Evolutionary conservation across 1,140 invertebrate species (phyloP), one percentile per base, ranked within the genome.

Genomic region (Oncopodura yosiiana): DNA sequence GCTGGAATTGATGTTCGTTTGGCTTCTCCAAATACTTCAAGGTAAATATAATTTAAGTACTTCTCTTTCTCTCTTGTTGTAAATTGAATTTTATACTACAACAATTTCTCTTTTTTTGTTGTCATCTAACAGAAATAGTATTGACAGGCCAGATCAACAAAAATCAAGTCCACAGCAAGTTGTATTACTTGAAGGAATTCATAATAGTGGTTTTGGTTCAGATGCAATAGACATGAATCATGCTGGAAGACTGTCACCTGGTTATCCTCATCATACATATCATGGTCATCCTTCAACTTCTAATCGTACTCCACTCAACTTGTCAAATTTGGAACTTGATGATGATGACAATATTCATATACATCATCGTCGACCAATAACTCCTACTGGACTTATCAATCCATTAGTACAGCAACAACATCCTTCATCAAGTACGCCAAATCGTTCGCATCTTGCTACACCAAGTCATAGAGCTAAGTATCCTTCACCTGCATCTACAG

Each of bases 1-100:
- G 83, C 86, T 24, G 92, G 91, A 1, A 93, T 88, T 67, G 91
- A 94, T 73, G 82, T 96, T 21, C 77, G 88, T 64, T 77, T 46
- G 30, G 27, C 29, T 16, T 50, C 48, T 24, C 81, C 82, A 11
- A 74, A 77, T 59, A 75, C 77, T 77, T 46, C 49, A 52, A 51
- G 38, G 42, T 54, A 18, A 9, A 23, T 55, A 29, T 30, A 21
- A 29, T n/a, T 46, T 38, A 1, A 36, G 26, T 45, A 23, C 36
- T 29, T 12, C 30, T 27, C 29, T 48, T 48, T 38, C 30, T 38
- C 32, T 43, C 37, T 38, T 34, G 16, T 27, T 5, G 42, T 54
- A 45, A 24, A 38, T 41, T 48, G 3, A 3, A 42, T 38, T 6
- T 19, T 34, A 39, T 32, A 41, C 16, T 45, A 29, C 14, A 8